Percentiles rank a stretch among this genome's conserved stretches.
phyloP scores from a whole-genome alignment of 2,797 vertebrate species.

The Pogoniulus pusillus region DNA sequence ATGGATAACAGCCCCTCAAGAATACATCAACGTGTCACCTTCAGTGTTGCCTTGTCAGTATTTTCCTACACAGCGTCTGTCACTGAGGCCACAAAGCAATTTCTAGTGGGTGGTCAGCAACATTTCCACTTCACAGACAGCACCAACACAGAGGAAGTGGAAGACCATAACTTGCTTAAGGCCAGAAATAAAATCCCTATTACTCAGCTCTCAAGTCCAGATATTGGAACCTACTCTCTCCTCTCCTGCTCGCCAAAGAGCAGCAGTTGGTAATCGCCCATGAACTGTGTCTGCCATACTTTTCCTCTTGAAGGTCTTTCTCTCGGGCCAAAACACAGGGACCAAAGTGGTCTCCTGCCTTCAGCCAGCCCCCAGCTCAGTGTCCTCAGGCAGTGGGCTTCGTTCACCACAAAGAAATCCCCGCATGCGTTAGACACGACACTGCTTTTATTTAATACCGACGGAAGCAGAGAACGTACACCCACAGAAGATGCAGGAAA shows the following conservation, averaged over 20 bases:
- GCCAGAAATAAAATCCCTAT: neutral
- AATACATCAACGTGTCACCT: neutral
- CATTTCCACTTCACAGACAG: neutral
- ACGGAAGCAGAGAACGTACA: neutral
- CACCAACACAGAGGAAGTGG: accelerated
- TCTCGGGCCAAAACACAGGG: neutral
- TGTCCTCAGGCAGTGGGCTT: accelerated
- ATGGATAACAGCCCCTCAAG: neutral
- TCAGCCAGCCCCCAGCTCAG: neutral
- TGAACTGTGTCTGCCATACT: accelerated
- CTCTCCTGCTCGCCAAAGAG: neutral
- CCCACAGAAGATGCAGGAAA: neutral
- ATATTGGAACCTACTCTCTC: neutral
- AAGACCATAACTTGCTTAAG: neutral
- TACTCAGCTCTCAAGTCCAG: neutral
- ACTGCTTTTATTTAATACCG: neutral
- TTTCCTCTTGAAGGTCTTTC: neutral
- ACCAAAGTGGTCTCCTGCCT: neutral
- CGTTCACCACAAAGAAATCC: neutral
- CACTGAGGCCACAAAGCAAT: neutral
- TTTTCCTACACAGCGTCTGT: neutral
- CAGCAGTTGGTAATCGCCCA: accelerated
- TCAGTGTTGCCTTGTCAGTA: neutral
- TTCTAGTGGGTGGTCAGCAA: neutral
- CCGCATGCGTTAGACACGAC: neutral